Percentiles rank a stretch among this genome's conserved stretches.
These are phyloP conservation scores for Thunnus maccoyii DNA, from an alignment of 2,113 vertebrate genomes.

Conservation along the genomic window DNA sequence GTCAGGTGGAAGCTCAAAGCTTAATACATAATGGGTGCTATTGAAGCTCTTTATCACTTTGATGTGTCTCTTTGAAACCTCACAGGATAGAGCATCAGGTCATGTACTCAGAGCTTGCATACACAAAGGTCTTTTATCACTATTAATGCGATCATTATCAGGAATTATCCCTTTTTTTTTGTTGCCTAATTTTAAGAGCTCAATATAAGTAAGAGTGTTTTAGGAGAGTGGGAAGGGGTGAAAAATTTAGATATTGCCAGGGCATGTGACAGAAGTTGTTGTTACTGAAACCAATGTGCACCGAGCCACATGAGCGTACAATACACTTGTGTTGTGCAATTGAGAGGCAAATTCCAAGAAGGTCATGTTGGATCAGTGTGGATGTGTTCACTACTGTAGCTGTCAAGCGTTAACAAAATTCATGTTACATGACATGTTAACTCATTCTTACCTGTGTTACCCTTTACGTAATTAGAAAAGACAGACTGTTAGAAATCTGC, in stretches of 20 bases:
- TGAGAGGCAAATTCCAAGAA: not conserved
- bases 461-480: not conserved
- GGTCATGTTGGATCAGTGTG: not conserved
- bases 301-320: not conserved
- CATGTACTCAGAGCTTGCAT: not conserved
- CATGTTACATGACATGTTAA: not conserved
- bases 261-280: constrained; percentile 16
- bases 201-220: not conserved
- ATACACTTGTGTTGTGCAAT: not conserved
- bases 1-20: constrained; percentile 46
- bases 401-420: not conserved
- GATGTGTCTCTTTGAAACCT: constrained; percentile 37
- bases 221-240: too few species aligned
- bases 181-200: constrained; percentile 14
- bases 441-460: not conserved
- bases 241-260: not conserved
- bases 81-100: constrained; percentile 34
- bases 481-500: not conserved
- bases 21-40: constrained; percentile 33
- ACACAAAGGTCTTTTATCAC: constrained; percentile 45
- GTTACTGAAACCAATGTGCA: not conserved
- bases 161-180: not conserved
- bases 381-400: not conserved
- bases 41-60: constrained; percentile 42
- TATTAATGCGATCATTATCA: not conserved